Evolutionary conservation across 2,113 vertebrate species (phyloP), one percentile per base, ranked within the genome.

Genomic region (Sylvia atricapilla): DNA sequence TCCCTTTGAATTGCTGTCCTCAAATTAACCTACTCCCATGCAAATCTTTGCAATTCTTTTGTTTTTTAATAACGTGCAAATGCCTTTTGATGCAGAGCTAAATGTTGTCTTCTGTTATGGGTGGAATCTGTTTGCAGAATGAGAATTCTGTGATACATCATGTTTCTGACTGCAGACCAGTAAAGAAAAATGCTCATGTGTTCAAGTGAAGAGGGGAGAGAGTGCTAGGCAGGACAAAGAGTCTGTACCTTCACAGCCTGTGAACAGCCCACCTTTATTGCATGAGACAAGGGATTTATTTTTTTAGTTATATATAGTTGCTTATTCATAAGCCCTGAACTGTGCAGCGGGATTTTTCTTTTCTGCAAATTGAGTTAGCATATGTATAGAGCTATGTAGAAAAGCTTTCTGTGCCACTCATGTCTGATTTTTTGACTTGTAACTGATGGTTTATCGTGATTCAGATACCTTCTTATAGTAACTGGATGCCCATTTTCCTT

Each of bases 31-130:
- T 89, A 87, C 83, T 90, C 28, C 68, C 83, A 11, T 95, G 95
- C 58, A 76, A 92, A 90, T 80, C 81, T 95, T 84, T 81, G 87
- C 93, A 79, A 24, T 90, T 82, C n/a, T 58, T 94, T 82, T 87
- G 78, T 56, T 95, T 93, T 91, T 87, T 52, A 76, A 52, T 68
- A 43, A 72, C 22, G 52, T 89, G 85, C 79, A 67, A 95, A 52
- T 90, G 84, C 75, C 37, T 93, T 87, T 88, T 92, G 75, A 72
- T 70, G 60, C 50, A 93, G 79, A 74, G 56, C 80, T 96, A 67
- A 88, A 47, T 95, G 90, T 95, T 95, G 91, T 95, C 92, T 88
- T 85, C 82, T 0, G 39, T 95, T 91, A 67, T 33, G 93, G 69
- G 55, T 92, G 56, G 50, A 77, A 68, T 66, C 33, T 91, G 82